Base-by-base conservation (phyloP, 1,140 invertebrate species). In the Eumaeus atala region DNA sequence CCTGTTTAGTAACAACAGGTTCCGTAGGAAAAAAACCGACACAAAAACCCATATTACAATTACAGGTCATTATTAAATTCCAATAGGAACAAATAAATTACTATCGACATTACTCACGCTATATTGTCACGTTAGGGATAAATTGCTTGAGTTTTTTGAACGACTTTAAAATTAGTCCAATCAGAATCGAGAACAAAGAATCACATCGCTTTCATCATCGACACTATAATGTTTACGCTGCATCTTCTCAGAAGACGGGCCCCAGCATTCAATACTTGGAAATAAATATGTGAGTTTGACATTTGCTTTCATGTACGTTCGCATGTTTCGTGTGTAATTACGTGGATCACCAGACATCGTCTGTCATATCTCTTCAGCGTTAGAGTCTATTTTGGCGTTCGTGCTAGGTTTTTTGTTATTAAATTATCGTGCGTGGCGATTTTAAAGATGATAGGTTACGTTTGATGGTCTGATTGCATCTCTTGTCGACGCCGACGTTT, bases 271-370 rank as follows among this genome's bases (percentile, higher is more conserved):
- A 83, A 87, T 87, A 87, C 84, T 84, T 78, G 80, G 84, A 87
- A 87, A 87, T 87, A 87, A 86, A 87, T 87, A 83, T 81, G 80
- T 84, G 70, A 82, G 78, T 83, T 86, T 87, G 84, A 87, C 84
- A 87, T 87, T 82, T 82, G 81, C 84, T 87, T 87, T 87, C 81
- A 87, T 84, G 83, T 77, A 63, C 69, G 77, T 74, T 77, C 70
- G 77, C 74, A 80, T 83, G 84, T 82, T 77, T 71, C 67, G 76
- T 66, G 63, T 62, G 72, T 80, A 85, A 85, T 85, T 82, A 80
- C 60, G 65, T 61, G 47, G 50, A 60, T 64, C 64, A 58, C 18
- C 50, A 52, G 34, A 50, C 35, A 52, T 58, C 51, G 55, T 47
- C 58, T 49, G 61, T 68, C 67, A 76, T 81, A 76, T 67, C 49